These are phyloP conservation scores for Podarcis cretensis DNA, from an alignment of 2,113 vertebrate species.

Conservation along the genomic window DNA sequence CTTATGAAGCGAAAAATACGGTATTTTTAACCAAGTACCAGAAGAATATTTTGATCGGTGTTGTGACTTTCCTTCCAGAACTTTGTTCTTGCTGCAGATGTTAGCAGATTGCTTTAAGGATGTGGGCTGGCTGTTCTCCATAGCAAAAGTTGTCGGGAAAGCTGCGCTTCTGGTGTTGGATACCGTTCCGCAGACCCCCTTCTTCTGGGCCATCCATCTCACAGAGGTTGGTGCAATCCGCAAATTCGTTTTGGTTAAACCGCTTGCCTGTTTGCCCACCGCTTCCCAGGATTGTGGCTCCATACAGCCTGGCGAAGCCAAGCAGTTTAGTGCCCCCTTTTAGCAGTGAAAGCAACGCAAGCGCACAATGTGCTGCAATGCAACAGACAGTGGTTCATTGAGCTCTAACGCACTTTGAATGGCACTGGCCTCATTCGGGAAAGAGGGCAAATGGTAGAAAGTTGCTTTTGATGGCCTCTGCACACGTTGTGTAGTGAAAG, in stretches of 20 bases:
- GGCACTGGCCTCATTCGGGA: not conserved
- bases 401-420: not conserved
- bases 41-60: fast-evolving
- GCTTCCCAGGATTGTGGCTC: not conserved
- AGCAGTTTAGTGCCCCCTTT: not conserved
- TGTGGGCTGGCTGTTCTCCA: not conserved
- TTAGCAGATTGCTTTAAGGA: constrained; percentile 36
- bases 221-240: not conserved
- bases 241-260: not conserved
- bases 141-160: not conserved
- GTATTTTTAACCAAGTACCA: not conserved
- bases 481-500: not conserved
- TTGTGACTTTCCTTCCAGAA: not conserved
- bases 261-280: not conserved
- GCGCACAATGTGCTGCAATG: not conserved
- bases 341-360: not conserved
- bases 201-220: constrained; percentile 54
- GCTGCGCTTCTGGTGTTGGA: constrained; percentile 45
- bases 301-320: not conserved
- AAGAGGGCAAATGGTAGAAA: no score
- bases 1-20: no score
- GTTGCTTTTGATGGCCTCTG: not conserved
- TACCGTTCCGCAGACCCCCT: not conserved
- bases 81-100: constrained; percentile 22
- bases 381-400: not conserved